Evolutionary conservation across 2,113 vertebrate genomes (phyloP), one percentile per base, ranked within the genome.

Genomic region (Okapia johnstoni): DNA sequence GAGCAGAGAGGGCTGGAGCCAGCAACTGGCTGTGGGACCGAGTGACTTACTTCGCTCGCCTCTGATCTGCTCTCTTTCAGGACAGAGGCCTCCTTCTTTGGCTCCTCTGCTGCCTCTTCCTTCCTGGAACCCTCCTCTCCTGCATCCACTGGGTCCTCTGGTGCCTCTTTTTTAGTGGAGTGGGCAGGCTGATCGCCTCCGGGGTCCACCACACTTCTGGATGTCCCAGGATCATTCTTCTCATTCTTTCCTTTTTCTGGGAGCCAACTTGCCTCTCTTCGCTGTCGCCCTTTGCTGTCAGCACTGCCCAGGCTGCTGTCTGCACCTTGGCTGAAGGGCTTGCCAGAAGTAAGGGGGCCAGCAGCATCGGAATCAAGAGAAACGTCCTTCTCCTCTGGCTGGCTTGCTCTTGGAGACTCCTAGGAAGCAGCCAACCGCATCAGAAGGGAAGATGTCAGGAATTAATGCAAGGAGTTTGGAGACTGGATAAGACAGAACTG

Each of bases 381-480:
- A 83, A 46, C 17, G 50, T 98, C 97, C 43, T 97, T 97, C 57
- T 98, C 98, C 70, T 95, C 98, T 48, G 88, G 30, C 0, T 11
- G 76, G 70, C 98, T 98, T 15, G 96, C 90, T 66, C 97, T 97
- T 16, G 96, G 88, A 95, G 98, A 98, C 55, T 98, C 98, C 97
- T 98, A 92, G 96, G 88, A 94, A 97, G 63, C 60, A 95, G 81
- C n/a, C 98, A 97, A 73, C 26, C 17, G 52, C 4, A 19, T 88
- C 25, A 84, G 77, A 88, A 66, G 93, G 55, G 58, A 81, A 92
- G 76, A 48, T 3, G 1, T 12, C 7, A 80, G 28, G 33, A 60
- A 61, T 23, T n/a, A 25, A 70, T 25, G 15, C 54, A 95, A 87
- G 30, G 23, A 63, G 30, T 73, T 81, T 19, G 73, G 48, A 85